A percentile compares a stretch with the other conserved stretches of the same genome.
Evolutionary conservation across 1,140 invertebrate species (phyloP).

Genomic region (Steinernema feltiae): DNA sequence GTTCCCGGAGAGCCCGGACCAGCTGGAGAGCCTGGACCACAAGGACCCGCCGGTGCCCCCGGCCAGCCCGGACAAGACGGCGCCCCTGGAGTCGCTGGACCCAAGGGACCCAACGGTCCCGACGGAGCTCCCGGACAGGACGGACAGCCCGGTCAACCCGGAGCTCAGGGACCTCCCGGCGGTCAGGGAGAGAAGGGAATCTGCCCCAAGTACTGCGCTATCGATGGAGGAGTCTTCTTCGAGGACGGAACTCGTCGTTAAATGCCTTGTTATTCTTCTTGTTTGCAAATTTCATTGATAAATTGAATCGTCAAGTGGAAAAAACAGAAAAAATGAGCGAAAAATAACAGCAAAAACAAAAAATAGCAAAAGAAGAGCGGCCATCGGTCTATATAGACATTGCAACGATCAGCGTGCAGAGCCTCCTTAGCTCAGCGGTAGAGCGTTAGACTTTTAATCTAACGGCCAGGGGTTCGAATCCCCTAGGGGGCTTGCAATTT

Average conservation of each 20-base stretch:
- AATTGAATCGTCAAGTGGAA: neutral
- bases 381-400: no score
- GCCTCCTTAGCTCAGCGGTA: no score
- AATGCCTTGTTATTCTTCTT: neutral
- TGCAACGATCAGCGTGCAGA: no score
- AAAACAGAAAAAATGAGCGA: neutral
- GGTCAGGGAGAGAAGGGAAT: slow-evolving; percentile 48
- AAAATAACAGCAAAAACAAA: no score
- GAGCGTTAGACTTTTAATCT: no score
- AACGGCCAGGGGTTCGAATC: no score
- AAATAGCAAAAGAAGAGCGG: no score
- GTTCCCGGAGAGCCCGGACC: slow-evolving; percentile 21
- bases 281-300: neutral
- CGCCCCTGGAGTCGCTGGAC: slow-evolving; percentile 32
- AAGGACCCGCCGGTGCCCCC: slow-evolving; percentile 22
- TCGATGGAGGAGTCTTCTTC: slow-evolving; percentile 54
- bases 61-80: slow-evolving; percentile 30
- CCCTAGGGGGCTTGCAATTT: no score
- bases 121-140: slow-evolving; percentile 27
- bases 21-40: slow-evolving; percentile 27
- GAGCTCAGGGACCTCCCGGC: slow-evolving; percentile 34
- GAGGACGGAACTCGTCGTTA: slow-evolving; percentile 44
- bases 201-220: slow-evolving; percentile 52
- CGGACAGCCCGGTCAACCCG: slow-evolving; percentile 29
- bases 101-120: slow-evolving; percentile 32